These are phyloP conservation scores for Cacoxenus indagator DNA, from an alignment of 2,888 invertebrate species.

Conservation along the genomic window DNA sequence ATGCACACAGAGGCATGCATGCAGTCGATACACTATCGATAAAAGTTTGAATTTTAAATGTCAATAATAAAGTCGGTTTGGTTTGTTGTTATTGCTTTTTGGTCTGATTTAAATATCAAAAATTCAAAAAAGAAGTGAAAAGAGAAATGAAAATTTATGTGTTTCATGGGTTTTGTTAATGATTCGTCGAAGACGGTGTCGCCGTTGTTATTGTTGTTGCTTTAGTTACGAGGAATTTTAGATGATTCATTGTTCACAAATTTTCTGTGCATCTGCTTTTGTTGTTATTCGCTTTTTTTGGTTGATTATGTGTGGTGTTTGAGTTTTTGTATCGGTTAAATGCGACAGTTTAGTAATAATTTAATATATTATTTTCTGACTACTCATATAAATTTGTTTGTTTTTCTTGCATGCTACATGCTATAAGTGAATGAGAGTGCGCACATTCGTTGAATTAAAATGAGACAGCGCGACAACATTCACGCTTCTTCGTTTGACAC, in stretches of 20 bases:
- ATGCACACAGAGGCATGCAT: no score
- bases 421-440: not conserved
- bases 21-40: no score
- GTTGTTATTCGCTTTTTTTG: no score
- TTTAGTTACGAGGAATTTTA: constrained; percentile 51
- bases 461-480: no score
- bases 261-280: not conserved
- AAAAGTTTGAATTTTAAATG: not conserved
- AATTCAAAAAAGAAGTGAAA: not conserved
- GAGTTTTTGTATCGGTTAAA: not conserved
- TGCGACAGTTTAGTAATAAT: not conserved
- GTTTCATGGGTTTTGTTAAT: not conserved
- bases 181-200: not conserved
- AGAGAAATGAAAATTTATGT: not conserved
- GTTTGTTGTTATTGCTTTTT: not conserved
- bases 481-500: no score
- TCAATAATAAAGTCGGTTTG: constrained; percentile 1
- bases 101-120: not conserved
- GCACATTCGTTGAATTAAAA: not conserved
- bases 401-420: not conserved
- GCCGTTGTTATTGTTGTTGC: constrained; percentile 25
- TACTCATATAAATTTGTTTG: not conserved
- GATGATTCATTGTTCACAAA: constrained; percentile 46
- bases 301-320: not conserved
- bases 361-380: not conserved